Base-by-base conservation (phyloP, 2,888 invertebrate genomes). In the Onchidella celtica region DNA sequence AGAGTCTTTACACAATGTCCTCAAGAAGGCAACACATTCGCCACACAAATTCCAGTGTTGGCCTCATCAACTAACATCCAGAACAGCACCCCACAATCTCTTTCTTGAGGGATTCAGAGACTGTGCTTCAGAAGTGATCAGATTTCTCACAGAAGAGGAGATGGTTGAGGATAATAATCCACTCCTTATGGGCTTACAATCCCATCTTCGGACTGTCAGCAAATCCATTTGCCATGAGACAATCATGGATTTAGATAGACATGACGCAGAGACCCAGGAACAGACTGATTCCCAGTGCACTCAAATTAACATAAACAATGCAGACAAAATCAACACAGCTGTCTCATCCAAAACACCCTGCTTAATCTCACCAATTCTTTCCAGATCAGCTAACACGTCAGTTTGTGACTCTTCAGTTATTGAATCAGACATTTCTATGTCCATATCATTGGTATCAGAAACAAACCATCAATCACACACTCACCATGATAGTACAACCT, bases 121-220 rank as follows among this genome's bases (percentile, higher is more conserved):
- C 82, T 91, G 90, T 83, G 87, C 88, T 0, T 83, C 87, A 24
- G 90, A 90, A 69, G 88, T 89, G 3, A 79, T 90, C 6, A 82
- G 89, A 63, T 91, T 88, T 79, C 82, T 91, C 9, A 82, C 84
- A 3, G 89, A 90, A 63, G 88, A 86, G 24, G 90, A 90, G 77
- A 79, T 85, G 6, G 72, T 90, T 34, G 81, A 88, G 0, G 77
- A 77, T 14, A 84, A 87, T 55, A 87, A 89, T 74, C 89, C 89
- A 1, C 73, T 89, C 6, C 84, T 90, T n/a, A 61, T 86, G 3
- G 89, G 88, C 27, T 84, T 91, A 0, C 79, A 84, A 57, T 74
- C 85, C 24, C 88, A 91, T 75, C 82, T 91, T 17, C 47, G 81
- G 34, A 40, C 55, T 2, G 76, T 81, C 2, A 36, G 76, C 27